A percentile compares a stretch with the other conserved stretches of the same genome.
These are phyloP conservation scores for Sciurus vulgaris DNA, from an alignment of 2,797 vertebrate species.

Conservation along the genomic window DNA sequence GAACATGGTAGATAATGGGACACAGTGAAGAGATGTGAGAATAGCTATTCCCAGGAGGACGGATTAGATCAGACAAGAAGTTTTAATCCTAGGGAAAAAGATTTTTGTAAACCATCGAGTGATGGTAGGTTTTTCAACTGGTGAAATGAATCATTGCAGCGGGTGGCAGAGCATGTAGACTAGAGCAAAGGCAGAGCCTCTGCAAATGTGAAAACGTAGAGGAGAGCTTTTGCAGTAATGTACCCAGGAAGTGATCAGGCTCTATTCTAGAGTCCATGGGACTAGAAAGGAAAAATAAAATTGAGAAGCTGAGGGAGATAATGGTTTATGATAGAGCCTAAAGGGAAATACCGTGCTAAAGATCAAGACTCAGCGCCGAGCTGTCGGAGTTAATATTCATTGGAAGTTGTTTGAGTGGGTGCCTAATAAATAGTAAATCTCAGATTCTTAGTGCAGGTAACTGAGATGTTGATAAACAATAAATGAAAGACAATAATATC, in stretches of 20 bases:
- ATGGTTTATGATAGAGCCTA: not conserved
- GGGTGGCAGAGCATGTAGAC: not conserved
- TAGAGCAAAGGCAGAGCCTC: not conserved
- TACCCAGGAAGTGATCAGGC: not conserved
- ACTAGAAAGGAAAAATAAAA: slow-evolving; percentile 8
- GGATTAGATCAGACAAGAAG: not conserved
- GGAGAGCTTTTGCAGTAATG: not conserved
- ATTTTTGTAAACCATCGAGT: not conserved
- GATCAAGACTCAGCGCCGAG: not conserved
- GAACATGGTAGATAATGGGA: not conserved
- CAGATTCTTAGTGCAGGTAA: not conserved
- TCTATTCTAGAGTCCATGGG: not conserved
- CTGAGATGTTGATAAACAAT: not conserved
- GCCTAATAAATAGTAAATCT: not conserved
- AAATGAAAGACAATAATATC: not conserved
- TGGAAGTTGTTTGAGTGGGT: not conserved
- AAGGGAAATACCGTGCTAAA: not conserved
- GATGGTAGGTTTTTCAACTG: not conserved
- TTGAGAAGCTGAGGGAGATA: not conserved
- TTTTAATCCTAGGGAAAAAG: not conserved
- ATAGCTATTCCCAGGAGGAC: not conserved
- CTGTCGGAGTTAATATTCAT: not conserved
- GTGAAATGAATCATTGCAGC: not conserved
- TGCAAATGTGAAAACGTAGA: not conserved
- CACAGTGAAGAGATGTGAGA: not conserved